Evolutionary conservation across 2,888 invertebrate genomes (phyloP), one percentile per base, ranked within the genome.

Genomic region (Lithosia quadra): DNA sequence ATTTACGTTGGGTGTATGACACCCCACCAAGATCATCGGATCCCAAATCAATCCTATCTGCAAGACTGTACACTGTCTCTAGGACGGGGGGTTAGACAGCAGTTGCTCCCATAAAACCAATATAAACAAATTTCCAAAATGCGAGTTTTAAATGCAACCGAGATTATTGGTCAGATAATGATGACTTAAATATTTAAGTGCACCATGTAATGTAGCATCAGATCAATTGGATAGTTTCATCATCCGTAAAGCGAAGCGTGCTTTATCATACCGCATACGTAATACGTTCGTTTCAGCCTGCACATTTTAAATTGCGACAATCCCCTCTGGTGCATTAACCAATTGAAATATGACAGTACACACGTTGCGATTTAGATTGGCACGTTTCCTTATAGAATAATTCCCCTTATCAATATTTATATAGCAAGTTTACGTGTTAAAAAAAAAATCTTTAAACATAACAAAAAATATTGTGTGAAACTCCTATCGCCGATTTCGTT

Each of bases 221-320:
- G 13, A 39, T 4, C 15, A 43, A 43, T 43, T 18, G 7, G 18
- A 7, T 18, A 43, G 18, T 18, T 43, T 43, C n/a, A 3, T 49
- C 5, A 5, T n/a, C n/a, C 0, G n/a, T 49, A 49, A n/a, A 49
- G 18, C n/a, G n/a, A 49, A 49, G n/a, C 49, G 49, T 49, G 49
- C 49, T 49, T 49, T 49, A 49, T 49, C 49, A 49, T n/a, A n/a
- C n/a, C n/a, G n/a, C 49, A n/a, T 49, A 49, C n/a, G 49, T 7
- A 18, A 18, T 18, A 18, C 1, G 18, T 18, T 18, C 18, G 18
- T n/a, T 18, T 49, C 2, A n/a, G 49, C n/a, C n/a, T 7, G 49
- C 49, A 49, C 49, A 49, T 49, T 49, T 49, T n/a, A n/a, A 49
- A 49, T 49, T 49, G 49, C 49, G n/a, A n/a, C 49, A n/a, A 49